Conservation (phyloP, 2,888 invertebrate species). For the Pharmacophagus antenor region DNA sequence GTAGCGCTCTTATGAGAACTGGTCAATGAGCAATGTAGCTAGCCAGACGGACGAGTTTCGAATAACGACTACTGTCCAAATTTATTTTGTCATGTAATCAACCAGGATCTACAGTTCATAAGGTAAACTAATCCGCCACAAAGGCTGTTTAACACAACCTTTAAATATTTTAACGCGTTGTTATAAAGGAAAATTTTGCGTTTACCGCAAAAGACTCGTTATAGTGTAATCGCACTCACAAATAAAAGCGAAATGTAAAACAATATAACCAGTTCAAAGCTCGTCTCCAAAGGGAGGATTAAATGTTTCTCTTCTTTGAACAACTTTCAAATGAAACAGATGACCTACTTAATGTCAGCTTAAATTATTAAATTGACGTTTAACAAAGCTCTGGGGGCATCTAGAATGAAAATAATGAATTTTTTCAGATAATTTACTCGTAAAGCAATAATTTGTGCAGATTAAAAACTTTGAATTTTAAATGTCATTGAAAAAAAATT, state of each 20-base stretch:
- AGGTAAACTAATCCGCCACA: too few relatives aligned
- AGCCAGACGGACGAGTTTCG: too few relatives aligned
- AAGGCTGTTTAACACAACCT: too few relatives aligned
- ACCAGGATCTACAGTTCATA: too few relatives aligned
- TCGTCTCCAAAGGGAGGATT: constrained; percentile 4
- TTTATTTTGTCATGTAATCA: too few relatives aligned
- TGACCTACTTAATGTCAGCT: constrained; percentile 10
- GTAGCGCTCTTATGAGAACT: too few relatives aligned
- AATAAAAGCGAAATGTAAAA: constrained; percentile 5
- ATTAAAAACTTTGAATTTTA: too few relatives aligned
- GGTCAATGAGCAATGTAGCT: too few relatives aligned
- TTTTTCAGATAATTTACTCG: too few relatives aligned
- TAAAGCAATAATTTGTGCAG: too few relatives aligned
- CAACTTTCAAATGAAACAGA: constrained; percentile 8
- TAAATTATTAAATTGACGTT: constrained; percentile 12
- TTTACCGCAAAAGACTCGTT: neutral
- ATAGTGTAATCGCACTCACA: neutral
- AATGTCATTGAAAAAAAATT: too few relatives aligned
- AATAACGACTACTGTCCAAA: too few relatives aligned
- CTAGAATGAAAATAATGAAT: neutral
- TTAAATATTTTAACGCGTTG: neutral
- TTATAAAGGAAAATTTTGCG: neutral
- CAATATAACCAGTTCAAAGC: constrained; percentile 5
- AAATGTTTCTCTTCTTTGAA: constrained; percentile 7
- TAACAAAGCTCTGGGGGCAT: neutral